phyloP scores from a whole-genome alignment of 2,888 invertebrate species.

The Polyommatus icarus region DNA sequence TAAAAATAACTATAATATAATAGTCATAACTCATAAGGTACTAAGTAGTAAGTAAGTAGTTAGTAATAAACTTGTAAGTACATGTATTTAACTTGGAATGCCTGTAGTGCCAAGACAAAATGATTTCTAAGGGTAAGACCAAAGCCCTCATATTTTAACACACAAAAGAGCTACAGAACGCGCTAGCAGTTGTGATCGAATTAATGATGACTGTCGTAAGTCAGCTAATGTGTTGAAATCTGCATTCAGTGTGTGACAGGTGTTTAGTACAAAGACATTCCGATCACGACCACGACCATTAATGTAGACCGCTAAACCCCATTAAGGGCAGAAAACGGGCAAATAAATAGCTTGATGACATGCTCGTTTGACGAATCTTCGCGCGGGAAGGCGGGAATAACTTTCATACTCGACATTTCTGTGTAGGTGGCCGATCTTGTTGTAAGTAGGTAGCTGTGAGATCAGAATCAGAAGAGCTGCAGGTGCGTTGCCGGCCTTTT shows the following conservation, averaged over 20 bases:
- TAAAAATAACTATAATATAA: no score
- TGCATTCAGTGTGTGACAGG: not conserved
- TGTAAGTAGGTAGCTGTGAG: no score
- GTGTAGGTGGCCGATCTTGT: no score
- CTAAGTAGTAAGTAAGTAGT: no score
- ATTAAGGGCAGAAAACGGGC: not conserved
- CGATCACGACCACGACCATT: not conserved
- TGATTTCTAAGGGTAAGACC: not conserved
- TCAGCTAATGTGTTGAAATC: not conserved
- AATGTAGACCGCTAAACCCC: not conserved
- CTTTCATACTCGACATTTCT: no score
- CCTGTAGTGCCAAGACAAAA: not conserved
- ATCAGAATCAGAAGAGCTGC: no score
- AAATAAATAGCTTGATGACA: not conserved
- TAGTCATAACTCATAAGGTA: no score
- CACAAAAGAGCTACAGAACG: not conserved
- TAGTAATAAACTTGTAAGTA: no score
- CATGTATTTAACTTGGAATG: no score
- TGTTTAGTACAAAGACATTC: not conserved
- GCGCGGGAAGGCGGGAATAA: no score
- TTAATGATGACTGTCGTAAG: conserved; percentile 7
- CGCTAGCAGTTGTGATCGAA: not conserved
- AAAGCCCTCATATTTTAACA: not conserved
- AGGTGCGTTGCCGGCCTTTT: no score
- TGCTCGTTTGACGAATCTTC: no score